These are phyloP conservation scores for Phrynosoma platyrhinos DNA, from an alignment of 2,113 vertebrate genomes.

Conservation along the genomic window DNA sequence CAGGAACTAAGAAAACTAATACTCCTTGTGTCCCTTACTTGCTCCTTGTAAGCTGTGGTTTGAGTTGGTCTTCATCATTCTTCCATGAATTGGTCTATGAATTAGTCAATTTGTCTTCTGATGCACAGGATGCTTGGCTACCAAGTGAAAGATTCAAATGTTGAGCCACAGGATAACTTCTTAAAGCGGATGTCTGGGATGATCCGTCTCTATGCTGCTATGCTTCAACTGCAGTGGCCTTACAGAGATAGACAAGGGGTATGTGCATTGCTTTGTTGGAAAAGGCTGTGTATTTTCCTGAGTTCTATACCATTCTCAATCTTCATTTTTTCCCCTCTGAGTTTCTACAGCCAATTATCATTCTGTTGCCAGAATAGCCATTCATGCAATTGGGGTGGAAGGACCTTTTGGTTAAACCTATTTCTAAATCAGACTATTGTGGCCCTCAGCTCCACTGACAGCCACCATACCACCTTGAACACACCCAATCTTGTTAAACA, in stretches of 20 bases:
- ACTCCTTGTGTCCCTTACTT: no score
- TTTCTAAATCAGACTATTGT: not conserved
- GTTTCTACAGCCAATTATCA: not conserved
- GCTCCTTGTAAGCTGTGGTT: not conserved
- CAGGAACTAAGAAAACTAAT: no score
- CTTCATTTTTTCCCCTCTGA: no score
- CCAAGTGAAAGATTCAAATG: conserved; percentile 83
- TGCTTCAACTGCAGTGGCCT: conserved; percentile 91
- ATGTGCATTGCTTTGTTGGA: not conserved
- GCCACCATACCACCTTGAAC: no score
- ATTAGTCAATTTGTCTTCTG: conserved; percentile 10
- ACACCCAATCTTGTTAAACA: not conserved
- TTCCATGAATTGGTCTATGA: not conserved
- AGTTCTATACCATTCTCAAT: not conserved
- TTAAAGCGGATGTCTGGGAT: conserved; percentile 97
- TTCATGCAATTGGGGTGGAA: not conserved
- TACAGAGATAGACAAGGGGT: conserved; percentile 85
- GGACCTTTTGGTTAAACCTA: not conserved
- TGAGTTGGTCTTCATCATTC: no score
- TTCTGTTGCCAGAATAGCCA: not conserved
- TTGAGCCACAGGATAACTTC: conserved; percentile 92
- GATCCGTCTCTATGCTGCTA: conserved; percentile 94
- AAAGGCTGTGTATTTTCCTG: no score
- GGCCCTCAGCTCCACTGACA: no score
- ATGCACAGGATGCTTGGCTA: conserved; percentile 88